These are phyloP conservation scores for Torymus texanus DNA, from an alignment of 2,888 invertebrate genomes.

Conservation along the genomic window DNA sequence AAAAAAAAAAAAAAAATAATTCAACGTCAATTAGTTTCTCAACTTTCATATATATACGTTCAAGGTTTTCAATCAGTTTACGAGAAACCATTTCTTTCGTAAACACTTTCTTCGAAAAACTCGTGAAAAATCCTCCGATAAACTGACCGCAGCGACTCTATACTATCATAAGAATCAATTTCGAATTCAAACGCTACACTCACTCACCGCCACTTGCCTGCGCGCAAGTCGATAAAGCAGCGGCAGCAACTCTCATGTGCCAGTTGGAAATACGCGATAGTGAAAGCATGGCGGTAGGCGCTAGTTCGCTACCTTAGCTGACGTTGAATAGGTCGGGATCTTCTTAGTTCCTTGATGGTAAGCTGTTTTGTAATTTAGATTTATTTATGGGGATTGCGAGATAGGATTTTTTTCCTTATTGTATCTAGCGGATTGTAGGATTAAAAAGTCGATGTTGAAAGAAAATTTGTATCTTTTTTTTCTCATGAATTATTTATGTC, in stretches of 20 bases:
- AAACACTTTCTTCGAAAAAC: neutral
- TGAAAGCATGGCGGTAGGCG: constrained; percentile 27
- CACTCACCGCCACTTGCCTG: neutral
- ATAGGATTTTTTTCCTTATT: no score
- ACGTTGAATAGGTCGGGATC: constrained; percentile 44
- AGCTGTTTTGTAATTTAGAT: no score
- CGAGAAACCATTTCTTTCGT: neutral
- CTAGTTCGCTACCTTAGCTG: constrained; percentile 34
- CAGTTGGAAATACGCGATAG: neutral
- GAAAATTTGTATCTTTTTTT: no score
- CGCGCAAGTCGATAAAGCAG: constrained; percentile 48
- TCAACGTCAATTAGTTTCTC: no score
- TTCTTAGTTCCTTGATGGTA: neutral
- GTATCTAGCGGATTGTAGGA: no score
- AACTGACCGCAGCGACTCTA: no score
- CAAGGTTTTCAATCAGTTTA: no score
- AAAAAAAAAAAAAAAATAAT: no score
- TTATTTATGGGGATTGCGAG: no score
- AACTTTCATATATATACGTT: no score
- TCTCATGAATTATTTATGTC: no score
- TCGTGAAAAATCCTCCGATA: neutral
- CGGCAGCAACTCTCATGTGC: neutral
- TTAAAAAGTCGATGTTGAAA: no score
- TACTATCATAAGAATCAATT: neutral
- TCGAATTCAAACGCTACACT: neutral